Evolutionary conservation across 2,113 vertebrate species (phyloP).

Genomic region (Ctenomys sociabilis): DNA sequence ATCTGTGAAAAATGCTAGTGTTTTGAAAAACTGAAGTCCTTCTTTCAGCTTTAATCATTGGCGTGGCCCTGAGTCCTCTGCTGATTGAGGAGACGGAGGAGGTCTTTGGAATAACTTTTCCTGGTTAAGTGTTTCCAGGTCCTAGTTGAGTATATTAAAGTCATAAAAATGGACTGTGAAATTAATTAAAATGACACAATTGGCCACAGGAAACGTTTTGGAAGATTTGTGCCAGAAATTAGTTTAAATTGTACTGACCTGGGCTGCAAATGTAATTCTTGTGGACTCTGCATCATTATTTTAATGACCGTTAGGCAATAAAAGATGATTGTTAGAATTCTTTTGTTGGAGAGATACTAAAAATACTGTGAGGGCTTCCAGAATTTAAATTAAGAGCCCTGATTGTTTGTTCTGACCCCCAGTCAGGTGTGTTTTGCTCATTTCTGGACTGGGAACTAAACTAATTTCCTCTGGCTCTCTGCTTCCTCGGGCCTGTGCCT

Average conservation of each 20-base stretch:
- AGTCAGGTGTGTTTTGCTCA: slow-evolving; percentile 59
- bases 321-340: slow-evolving; percentile 49
- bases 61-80: background rate
- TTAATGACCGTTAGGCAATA: slow-evolving; percentile 31
- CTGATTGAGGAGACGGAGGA: slow-evolving; percentile 10
- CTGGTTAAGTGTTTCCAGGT: background rate
- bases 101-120: background rate
- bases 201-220: background rate
- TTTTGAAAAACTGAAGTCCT: slow-evolving; percentile 20
- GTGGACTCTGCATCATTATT: background rate
- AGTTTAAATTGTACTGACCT: slow-evolving; percentile 33
- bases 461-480: slow-evolving; percentile 55
- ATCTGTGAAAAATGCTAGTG: background rate
- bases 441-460: slow-evolving; percentile 62
- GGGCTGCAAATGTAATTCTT: slow-evolving; percentile 2
- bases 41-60: background rate
- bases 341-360: slow-evolving; percentile 66
- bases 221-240: background rate
- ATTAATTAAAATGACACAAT: slow-evolving; percentile 9
- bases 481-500: background rate
- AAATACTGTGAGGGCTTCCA: slow-evolving; percentile 58
- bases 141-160: background rate
- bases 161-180: slow-evolving; percentile 27
- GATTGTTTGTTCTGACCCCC: background rate
- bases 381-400: slow-evolving; percentile 58